These are phyloP conservation scores for Siphlonurus alternatus DNA, from an alignment of 2,888 invertebrate species.

Conservation along the genomic window DNA sequence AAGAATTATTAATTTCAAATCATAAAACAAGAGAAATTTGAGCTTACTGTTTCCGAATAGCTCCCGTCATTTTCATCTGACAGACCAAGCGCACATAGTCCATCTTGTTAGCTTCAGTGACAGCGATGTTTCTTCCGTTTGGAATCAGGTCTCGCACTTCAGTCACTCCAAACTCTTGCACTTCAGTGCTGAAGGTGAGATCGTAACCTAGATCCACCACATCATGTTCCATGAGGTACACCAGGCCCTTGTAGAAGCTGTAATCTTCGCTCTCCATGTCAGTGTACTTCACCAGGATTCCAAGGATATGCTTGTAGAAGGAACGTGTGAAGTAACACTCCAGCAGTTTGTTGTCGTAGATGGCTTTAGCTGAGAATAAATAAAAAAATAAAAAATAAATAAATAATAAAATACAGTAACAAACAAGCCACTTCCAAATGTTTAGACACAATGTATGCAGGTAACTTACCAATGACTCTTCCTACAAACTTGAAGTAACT, in stretches of 20 bases:
- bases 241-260: constrained; percentile 72
- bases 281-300: constrained; percentile 66
- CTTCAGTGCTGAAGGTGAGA: constrained; percentile 67
- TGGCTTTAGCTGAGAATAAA: constrained; percentile 82
- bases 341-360: constrained; percentile 77
- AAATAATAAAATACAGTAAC: constrained; percentile 4
- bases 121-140: constrained; percentile 60
- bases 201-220: constrained; percentile 70
- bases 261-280: constrained; percentile 88
- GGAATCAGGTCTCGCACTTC: constrained; percentile 67
- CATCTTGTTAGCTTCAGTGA: constrained; percentile 74
- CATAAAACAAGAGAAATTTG: too few relatives aligned
- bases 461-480: constrained; percentile 58
- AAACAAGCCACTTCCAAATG: not conserved
- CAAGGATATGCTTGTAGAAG: constrained; percentile 83
- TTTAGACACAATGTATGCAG: not conserved
- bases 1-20: constrained; percentile 12
- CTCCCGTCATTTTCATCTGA: constrained; percentile 86
- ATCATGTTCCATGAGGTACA: constrained; percentile 66
- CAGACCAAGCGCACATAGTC: constrained; percentile 79
- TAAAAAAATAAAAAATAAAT: constrained; percentile 4
- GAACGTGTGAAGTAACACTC: constrained; percentile 86
- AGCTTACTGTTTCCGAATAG: constrained; percentile 58
- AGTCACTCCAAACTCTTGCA: constrained; percentile 80
- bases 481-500: constrained; percentile 88